phyloP scores from a whole-genome alignment of 2,888 invertebrate genomes.

The Cantharis rufa region DNA sequence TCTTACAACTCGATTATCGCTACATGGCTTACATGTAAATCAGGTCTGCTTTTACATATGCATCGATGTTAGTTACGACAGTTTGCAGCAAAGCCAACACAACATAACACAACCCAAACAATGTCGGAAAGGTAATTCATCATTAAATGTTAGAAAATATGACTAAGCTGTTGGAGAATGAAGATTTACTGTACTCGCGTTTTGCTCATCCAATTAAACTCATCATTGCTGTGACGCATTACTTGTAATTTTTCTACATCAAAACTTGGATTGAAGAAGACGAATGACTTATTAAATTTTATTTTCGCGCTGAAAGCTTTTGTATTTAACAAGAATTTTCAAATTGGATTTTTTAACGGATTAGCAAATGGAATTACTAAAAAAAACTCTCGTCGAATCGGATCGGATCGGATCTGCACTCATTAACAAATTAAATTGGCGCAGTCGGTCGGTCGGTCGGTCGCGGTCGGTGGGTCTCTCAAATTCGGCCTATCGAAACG shows the following conservation, averaged over 20 bases:
- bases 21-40: constrained; percentile 8
- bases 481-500: background rate
- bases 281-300: background rate
- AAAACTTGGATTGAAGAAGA: constrained; percentile 9
- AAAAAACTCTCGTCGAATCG: background rate
- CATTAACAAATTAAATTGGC: background rate
- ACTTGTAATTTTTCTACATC: constrained; percentile 27
- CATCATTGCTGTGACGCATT: constrained; percentile 32
- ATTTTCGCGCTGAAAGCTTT: background rate
- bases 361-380: background rate
- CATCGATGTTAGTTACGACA: constrained; percentile 22
- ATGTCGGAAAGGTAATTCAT: constrained; percentile 37
- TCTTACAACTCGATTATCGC: background rate
- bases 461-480: background rate
- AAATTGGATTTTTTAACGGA: background rate
- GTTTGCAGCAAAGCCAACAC: constrained; percentile 25
- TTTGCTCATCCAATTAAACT: constrained; percentile 35
- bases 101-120: constrained; percentile 33
- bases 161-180: constrained; percentile 32
- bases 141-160: constrained; percentile 31
- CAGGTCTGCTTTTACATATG: constrained; percentile 5
- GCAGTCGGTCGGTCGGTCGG: background rate
- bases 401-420: background rate
- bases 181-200: constrained; percentile 38
- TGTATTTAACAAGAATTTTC: background rate